Evolutionary conservation across 2,113 vertebrate genomes (phyloP), one percentile per base, ranked within the genome.

Genomic region (Xiphorhynchus elegans): DNA sequence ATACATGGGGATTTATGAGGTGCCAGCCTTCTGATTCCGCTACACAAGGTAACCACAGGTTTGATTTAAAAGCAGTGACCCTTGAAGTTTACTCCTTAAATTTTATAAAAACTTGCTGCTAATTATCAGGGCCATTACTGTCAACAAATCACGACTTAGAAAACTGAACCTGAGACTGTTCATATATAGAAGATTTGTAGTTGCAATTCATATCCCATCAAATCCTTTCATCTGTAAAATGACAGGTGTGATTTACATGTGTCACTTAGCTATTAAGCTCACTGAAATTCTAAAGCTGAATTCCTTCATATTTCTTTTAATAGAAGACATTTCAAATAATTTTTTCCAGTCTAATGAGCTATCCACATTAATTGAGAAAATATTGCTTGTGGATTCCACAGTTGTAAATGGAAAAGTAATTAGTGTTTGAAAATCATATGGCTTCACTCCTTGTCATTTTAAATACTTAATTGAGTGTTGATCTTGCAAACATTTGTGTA

Each of bases 51-150:
- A 95, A 78, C 29, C 63, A 62, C 26, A 93, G n/a, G 59, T 88
- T 91, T 95, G 87, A 94, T 96, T 96, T 96, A 90, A 84, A 95
- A 76, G 70, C 93, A 85, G 75, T 94, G 90, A 96, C 82, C 79
- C 85, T 76, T 28, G 1, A 93, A 96, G 50, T 93, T 83, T 95
- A 56, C 55, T 77, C 56, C 88, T 95, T 80, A 90, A 92, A 83
- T 94, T 91, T 90, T 91, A 76, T 50, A 89, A 95, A 93, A 94
- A 55, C 79, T 93, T 88, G 67, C 79, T 93, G 75, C 59, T 96
- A 97, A 97, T 97, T 95, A 91, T 93, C 17, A 75, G 52, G 75
- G 44, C 46, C 52, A 80, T 95, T 94, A 78, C 67, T 86, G 85
- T 86, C 94, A 95, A 92, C 68, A 92, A 95, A 91, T 77, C 39